phyloP scores from a whole-genome alignment of 2,888 invertebrate genomes.

The Synergus umbraculus region DNA sequence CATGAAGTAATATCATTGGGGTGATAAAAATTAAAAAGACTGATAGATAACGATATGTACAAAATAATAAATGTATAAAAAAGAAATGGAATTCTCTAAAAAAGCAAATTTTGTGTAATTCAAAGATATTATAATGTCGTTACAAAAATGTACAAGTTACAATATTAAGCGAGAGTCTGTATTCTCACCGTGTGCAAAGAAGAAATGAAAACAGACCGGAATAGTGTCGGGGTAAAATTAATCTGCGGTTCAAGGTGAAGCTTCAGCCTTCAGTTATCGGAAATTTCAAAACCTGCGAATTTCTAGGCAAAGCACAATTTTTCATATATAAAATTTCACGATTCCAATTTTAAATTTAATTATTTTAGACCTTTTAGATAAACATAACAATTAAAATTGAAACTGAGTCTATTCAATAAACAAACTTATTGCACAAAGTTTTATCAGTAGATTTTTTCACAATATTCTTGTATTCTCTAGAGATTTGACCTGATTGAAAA shows the following conservation, averaged over 20 bases:
- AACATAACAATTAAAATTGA: not conserved
- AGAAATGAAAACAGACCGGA: slow-evolving; percentile 32
- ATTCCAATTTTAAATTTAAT: not conserved
- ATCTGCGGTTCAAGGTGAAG: slow-evolving; percentile 20
- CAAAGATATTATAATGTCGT: not conserved
- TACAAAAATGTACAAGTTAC: slow-evolving; percentile 16
- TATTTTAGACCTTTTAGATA: too few relatives aligned
- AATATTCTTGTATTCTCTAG: slow-evolving; percentile 6
- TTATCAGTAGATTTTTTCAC: not conserved
- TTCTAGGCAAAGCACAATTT: not conserved
- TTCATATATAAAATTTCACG: not conserved
- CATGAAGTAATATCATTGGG: too few relatives aligned
- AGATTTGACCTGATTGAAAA: slow-evolving; percentile 27
- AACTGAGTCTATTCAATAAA: not conserved
- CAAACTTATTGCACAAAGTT: too few relatives aligned
- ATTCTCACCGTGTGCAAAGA: slow-evolving; percentile 20
- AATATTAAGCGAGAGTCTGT: slow-evolving; percentile 10
- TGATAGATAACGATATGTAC: not conserved
- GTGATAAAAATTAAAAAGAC: too few relatives aligned
- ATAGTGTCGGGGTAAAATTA: slow-evolving; percentile 33
- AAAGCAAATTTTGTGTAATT: not conserved
- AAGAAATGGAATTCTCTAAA: not conserved
- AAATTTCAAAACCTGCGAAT: not conserved
- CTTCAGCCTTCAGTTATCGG: slow-evolving; percentile 8
- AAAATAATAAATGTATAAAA: not conserved